Percentiles rank a stretch among this genome's conserved stretches.
phyloP scores from a whole-genome alignment of 2,888 invertebrate species.

The Aleiodes leptofemur region DNA sequence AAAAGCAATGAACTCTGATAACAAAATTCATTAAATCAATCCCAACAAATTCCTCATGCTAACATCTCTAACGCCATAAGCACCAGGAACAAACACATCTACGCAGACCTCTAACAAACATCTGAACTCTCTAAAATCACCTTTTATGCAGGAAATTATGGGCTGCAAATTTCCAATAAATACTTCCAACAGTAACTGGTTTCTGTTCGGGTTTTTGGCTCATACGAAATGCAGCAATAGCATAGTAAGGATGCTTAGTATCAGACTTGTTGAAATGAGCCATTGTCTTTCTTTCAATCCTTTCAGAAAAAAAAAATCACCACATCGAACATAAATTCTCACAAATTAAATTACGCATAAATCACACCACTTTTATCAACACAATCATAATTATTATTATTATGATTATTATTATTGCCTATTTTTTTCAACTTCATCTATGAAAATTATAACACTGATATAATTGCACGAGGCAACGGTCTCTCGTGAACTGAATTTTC shows the following conservation, averaged over 20 bases:
- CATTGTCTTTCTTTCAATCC: conserved; percentile 58
- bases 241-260: conserved; percentile 66
- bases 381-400: not conserved
- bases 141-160: conserved; percentile 66
- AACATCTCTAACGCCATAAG: too few species aligned
- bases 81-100: too few species aligned
- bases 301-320: conserved; percentile 47
- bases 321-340: conserved; percentile 36
- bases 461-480: not conserved
- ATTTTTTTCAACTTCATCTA: not conserved
- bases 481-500: conserved; percentile 16
- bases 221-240: conserved; percentile 66
- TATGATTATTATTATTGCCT: not conserved
- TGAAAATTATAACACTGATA: not conserved
- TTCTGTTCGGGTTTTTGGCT: conserved; percentile 64
- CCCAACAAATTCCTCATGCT: too few species aligned
- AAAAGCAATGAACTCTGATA: too few species aligned
- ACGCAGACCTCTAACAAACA: too few species aligned
- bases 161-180: conserved; percentile 69
- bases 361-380: not conserved
- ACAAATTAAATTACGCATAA: not conserved
- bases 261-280: conserved; percentile 64
- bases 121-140: conserved; percentile 43
- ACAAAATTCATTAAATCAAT: too few species aligned
- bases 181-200: conserved; percentile 63